These are phyloP conservation scores for Grus americana DNA, from an alignment of 2,113 vertebrate species.

Conservation along the genomic window DNA sequence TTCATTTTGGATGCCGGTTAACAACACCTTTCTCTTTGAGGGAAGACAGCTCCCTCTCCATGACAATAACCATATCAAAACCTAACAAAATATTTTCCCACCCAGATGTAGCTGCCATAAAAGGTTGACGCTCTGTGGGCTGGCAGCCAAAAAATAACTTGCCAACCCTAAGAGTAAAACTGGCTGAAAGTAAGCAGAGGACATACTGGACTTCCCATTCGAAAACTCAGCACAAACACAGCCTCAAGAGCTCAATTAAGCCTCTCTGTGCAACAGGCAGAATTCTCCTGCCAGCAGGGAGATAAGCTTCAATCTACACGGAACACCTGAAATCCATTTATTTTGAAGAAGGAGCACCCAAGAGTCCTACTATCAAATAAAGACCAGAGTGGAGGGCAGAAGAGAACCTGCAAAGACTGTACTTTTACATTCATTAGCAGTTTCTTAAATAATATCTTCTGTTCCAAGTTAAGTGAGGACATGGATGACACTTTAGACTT, in stretches of 20 bases:
- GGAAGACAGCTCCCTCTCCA: not conserved
- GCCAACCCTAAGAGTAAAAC: not conserved
- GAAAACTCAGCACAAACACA: not conserved
- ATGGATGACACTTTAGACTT: not conserved
- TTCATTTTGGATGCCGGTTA: not conserved
- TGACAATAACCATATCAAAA: not conserved
- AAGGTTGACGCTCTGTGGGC: not conserved
- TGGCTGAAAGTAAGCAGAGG: not conserved
- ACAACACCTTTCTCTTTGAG: not conserved
- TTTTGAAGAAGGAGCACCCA: not conserved
- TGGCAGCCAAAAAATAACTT: not conserved
- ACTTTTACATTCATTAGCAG: not conserved
- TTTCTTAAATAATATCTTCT: not conserved
- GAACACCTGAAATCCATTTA: not conserved
- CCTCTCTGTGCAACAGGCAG: not conserved
- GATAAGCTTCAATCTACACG: not conserved
- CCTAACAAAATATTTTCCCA: not conserved
- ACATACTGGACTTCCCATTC: not conserved
- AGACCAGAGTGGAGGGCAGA: not conserved
- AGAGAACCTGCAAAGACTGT: not conserved
- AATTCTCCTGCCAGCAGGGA: not conserved
- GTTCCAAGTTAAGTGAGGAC: not conserved
- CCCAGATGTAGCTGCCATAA: not conserved
- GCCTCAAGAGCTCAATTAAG: not conserved
- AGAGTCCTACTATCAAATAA: not conserved